These are phyloP conservation scores for Mobula hypostoma DNA, from an alignment of 2,113 vertebrate species.

Conservation along the genomic window DNA sequence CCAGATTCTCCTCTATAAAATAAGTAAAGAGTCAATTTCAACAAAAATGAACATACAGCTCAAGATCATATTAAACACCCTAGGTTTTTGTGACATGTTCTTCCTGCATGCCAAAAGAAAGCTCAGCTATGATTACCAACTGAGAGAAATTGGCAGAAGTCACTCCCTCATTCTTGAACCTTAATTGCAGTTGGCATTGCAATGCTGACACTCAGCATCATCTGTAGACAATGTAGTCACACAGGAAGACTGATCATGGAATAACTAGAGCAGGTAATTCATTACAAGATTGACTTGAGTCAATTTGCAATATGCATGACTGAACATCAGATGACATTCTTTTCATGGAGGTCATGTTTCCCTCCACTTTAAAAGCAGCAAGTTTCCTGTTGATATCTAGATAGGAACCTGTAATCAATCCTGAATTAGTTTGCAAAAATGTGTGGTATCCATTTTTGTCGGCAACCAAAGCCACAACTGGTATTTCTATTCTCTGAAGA, in stretches of 20 bases:
- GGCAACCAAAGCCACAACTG: constrained; percentile 45
- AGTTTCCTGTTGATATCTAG: background rate
- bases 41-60: background rate
- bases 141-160: background rate
- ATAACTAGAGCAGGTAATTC: background rate
- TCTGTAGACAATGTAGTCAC: background rate
- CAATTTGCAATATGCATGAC: background rate
- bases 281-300: background rate
- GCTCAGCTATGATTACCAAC: background rate
- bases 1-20: constrained; percentile 86
- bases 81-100: background rate
- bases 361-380: background rate
- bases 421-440: constrained; percentile 45
- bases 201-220: background rate
- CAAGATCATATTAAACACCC: background rate
- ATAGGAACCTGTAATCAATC: constrained; percentile 42
- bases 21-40: background rate
- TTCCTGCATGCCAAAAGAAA: no score
- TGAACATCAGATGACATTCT: constrained; percentile 17
- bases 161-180: background rate
- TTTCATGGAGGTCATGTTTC: background rate
- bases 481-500: constrained; percentile 41
- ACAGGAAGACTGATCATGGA: background rate
- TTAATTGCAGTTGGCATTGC: background rate
- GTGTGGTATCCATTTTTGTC: constrained; percentile 45